These are phyloP conservation scores for Zosterops borbonicus DNA, from an alignment of 2,113 vertebrate species.

Conservation along the genomic window DNA sequence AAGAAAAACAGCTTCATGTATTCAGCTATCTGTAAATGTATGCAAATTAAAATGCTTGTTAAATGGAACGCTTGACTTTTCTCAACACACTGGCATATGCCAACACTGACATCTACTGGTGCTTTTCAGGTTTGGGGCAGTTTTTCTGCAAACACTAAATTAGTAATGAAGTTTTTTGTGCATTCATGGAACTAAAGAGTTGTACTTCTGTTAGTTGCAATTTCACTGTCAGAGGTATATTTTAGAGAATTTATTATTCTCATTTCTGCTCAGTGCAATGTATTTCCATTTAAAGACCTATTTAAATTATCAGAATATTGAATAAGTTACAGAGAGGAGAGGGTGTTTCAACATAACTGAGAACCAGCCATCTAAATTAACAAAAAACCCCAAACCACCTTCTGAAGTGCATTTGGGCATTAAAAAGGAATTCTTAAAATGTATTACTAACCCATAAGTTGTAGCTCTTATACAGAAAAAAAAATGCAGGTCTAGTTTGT, in stretches of 20 bases:
- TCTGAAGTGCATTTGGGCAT: neutral
- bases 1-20: neutral
- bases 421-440: neutral
- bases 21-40: neutral
- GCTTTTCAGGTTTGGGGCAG: neutral
- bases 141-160: neutral
- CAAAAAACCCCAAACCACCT: neutral
- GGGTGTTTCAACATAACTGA: neutral
- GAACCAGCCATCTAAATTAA: neutral
- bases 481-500: neutral
- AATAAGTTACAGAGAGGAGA: neutral
- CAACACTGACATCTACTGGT: conserved; percentile 81
- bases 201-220: neutral
- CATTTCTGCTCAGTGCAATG: neutral
- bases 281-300: neutral
- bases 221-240: neutral
- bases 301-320: neutral
- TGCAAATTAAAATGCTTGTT: neutral
- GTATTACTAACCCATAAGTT: neutral
- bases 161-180: neutral
- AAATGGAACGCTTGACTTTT: neutral
- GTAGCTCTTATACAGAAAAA: neutral
- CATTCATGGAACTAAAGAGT: neutral
- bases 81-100: neutral
- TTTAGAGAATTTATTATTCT: neutral